Percentiles rank a stretch among this genome's conserved stretches.
phyloP scores from a whole-genome alignment of 2,113 vertebrate genomes.

The Aegithalos caudatus region DNA sequence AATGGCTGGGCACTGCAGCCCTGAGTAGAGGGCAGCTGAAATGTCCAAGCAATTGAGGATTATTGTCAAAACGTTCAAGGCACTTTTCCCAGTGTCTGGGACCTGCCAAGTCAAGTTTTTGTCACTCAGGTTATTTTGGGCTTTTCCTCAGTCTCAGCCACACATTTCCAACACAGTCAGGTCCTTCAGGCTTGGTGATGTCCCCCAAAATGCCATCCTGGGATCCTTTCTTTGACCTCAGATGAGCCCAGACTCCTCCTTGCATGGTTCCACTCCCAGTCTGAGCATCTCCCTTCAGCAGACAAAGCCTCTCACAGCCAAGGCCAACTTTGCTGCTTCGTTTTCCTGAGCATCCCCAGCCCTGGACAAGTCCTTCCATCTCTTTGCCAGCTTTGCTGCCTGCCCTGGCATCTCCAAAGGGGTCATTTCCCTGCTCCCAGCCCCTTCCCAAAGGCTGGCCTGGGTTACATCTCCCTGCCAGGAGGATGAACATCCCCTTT shows the following conservation, averaged over 20 bases:
- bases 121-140: not conserved
- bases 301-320: not conserved
- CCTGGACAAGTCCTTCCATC: not conserved
- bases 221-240: not conserved
- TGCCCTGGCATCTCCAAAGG: not conserved
- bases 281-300: not conserved
- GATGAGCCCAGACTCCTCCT: not conserved
- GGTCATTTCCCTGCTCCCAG: not conserved
- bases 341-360: not conserved
- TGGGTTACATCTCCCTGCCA: not conserved
- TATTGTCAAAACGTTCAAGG: not conserved
- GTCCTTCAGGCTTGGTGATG: not conserved
- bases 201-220: fast-evolving
- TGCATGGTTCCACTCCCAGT: not conserved
- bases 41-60: not conserved
- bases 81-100: not conserved
- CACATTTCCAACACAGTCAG: not conserved
- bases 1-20: not conserved
- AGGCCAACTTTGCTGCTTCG: not conserved
- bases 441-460: not conserved
- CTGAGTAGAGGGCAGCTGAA: not conserved
- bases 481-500: not conserved
- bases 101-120: not conserved
- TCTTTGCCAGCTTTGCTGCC: not conserved
- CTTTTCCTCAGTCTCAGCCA: not conserved